phyloP scores from a whole-genome alignment of 2,888 invertebrate species.

The Mythimna albipuncta region DNA sequence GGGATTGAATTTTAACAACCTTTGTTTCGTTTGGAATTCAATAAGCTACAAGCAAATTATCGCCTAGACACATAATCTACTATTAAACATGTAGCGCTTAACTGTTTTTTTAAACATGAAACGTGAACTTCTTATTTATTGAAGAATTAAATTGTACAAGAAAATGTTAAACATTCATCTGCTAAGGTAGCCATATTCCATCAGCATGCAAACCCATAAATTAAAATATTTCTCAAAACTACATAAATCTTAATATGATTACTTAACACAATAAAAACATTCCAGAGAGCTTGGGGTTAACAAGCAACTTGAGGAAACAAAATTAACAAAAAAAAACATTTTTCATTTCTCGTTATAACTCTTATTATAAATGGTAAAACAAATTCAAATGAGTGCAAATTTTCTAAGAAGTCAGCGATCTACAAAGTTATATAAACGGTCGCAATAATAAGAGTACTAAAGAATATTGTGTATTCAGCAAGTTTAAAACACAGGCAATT shows the following conservation, averaged over 20 bases:
- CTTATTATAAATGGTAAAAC: slow-evolving; percentile 16
- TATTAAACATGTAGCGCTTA: no score
- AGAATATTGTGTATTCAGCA: slow-evolving; percentile 15
- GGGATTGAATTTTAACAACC: no score
- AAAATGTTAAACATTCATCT: background rate
- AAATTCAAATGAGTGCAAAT: slow-evolving; percentile 26
- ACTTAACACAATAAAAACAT: slow-evolving; percentile 1
- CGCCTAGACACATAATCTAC: no score
- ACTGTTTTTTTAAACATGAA: no score
- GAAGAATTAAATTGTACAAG: no score
- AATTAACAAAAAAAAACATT: slow-evolving; percentile 10
- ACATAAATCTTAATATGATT: background rate
- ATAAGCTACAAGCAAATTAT: no score
- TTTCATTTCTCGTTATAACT: slow-evolving; percentile 20
- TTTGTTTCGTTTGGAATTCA: no score
- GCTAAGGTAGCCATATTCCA: slow-evolving; percentile 1
- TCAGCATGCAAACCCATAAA: background rate
- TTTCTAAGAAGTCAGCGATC: slow-evolving; percentile 15
- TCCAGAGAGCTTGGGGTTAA: background rate
- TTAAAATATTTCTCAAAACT: slow-evolving; percentile 20
- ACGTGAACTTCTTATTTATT: background rate
- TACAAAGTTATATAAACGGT: slow-evolving; percentile 20
- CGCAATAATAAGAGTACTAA: slow-evolving; percentile 9
- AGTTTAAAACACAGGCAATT: slow-evolving; percentile 6
- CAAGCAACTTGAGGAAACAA: background rate